Conservation (phyloP, 2,113 vertebrate species). For the Amblyopsis rosae region DNA sequence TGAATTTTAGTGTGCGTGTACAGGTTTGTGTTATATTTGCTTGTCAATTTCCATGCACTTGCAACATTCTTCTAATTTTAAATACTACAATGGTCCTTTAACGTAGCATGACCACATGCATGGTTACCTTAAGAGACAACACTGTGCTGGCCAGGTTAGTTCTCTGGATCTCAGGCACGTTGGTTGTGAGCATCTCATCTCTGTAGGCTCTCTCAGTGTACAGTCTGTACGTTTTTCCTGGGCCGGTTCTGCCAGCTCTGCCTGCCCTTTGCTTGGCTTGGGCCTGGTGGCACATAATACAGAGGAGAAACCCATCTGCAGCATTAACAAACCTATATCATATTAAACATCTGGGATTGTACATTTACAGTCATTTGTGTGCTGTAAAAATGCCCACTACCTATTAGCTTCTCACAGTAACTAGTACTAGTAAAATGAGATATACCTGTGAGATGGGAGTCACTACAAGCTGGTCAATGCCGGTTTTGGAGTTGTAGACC, state of each 20-base stretch:
- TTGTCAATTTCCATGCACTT: too few relatives aligned
- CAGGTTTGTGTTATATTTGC: too few relatives aligned
- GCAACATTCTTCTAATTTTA: too few relatives aligned
- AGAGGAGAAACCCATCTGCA: neutral
- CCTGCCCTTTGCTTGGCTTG: constrained; percentile 97
- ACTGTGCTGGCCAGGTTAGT: constrained; percentile 97
- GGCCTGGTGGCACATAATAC: constrained; percentile 73
- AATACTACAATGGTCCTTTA: neutral
- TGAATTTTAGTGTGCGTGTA: too few relatives aligned
- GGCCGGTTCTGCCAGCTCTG: constrained; percentile 93
- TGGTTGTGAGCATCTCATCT: constrained; percentile 97
- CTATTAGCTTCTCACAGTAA: neutral
- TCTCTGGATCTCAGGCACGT: constrained; percentile 97
- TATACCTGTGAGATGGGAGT: constrained; percentile 96
- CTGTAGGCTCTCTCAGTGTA: constrained; percentile 97
- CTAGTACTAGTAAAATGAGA: neutral
- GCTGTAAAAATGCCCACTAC: too few relatives aligned
- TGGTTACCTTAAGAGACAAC: constrained; percentile 91
- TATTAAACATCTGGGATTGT: too few relatives aligned
- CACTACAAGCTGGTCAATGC: constrained; percentile 97
- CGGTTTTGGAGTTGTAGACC: constrained; percentile 98
- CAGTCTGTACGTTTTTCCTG: constrained; percentile 91
- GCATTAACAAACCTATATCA: too few relatives aligned
- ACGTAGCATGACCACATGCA: neutral
- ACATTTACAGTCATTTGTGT: too few relatives aligned